Conservation (phyloP, 2,113 vertebrate genomes). For the Meles meles region DNA sequence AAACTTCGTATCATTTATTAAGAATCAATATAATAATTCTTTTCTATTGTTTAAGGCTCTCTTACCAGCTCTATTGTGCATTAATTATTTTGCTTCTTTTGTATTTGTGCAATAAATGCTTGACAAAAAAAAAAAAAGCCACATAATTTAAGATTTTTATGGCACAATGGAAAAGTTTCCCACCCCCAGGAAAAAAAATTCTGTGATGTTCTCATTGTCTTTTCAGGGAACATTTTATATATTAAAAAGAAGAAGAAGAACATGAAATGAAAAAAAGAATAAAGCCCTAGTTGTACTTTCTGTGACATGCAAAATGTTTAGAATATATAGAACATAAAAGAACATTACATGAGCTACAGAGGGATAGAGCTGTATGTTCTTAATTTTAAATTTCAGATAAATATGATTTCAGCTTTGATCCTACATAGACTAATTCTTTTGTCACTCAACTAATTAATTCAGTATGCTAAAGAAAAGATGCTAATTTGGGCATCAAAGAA, state of each 20-base stretch:
- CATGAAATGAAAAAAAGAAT: constrained; percentile 6
- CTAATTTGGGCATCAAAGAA: constrained; percentile 88
- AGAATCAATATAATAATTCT: constrained; percentile 57
- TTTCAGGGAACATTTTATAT: constrained; percentile 70
- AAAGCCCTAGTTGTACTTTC: constrained; percentile 52
- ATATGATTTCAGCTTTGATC: constrained; percentile 86
- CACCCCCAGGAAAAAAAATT: constrained; percentile 37
- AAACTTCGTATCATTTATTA: constrained; percentile 70
- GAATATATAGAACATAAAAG: constrained; percentile 67
- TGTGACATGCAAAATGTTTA: constrained; percentile 65
- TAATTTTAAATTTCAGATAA: constrained; percentile 84
- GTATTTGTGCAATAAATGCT: constrained; percentile 78
- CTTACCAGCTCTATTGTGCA: constrained; percentile 73
- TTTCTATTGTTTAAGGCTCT: constrained; percentile 74
- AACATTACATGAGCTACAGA: constrained; percentile 70
- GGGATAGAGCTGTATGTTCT: constrained; percentile 81
- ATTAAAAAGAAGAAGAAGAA: constrained; percentile 42
- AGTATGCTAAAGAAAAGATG: constrained; percentile 84
- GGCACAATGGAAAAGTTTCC: constrained; percentile 62
- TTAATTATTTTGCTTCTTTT: constrained; percentile 81
- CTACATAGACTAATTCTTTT: constrained; percentile 87
- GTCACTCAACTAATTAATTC: constrained; percentile 88
- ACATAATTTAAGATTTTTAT: constrained; percentile 74
- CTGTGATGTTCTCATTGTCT: constrained; percentile 71
- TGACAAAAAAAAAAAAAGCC: constrained; percentile 48